Percentiles rank a stretch among this genome's conserved stretches.
Evolutionary conservation across 2,888 invertebrate species (phyloP).

Genomic region (Callinectes sapidus): DNA sequence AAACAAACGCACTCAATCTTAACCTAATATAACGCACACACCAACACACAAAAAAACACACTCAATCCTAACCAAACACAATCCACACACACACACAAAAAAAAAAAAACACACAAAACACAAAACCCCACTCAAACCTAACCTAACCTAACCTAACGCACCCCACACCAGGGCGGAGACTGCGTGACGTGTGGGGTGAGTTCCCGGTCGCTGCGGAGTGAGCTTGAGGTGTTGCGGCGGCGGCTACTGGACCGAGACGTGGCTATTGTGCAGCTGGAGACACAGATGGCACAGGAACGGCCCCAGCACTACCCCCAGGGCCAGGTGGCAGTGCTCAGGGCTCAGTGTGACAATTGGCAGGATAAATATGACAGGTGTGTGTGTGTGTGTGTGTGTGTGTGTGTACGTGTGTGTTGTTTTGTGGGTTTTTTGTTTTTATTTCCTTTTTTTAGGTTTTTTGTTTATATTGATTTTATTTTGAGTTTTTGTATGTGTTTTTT

Average conservation of each 20-base stretch:
- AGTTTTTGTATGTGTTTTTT: background rate
- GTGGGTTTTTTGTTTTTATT: background rate
- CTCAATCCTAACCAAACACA: too few species aligned
- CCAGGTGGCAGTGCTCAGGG: conserved; percentile 86
- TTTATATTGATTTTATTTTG: too few species aligned
- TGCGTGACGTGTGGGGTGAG: conserved; percentile 64
- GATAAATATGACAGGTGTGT: conserved; percentile 91
- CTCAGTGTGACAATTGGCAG: conserved; percentile 90
- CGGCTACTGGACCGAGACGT: conserved; percentile 87
- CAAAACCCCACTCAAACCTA: too few species aligned
- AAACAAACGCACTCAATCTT: too few species aligned
- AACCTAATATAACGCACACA: too few species aligned
- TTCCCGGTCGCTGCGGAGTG: conserved; percentile 82
- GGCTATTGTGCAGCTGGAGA: conserved; percentile 90
- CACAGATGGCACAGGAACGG: conserved; percentile 86
- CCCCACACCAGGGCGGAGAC: conserved; percentile 47
- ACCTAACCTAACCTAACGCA: conserved; percentile 5
- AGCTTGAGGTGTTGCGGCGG: conserved; percentile 90
- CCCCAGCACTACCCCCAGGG: conserved; percentile 80
- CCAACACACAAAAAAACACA: too few species aligned
- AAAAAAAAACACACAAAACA: too few species aligned
- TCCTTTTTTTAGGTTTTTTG: background rate
- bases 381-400: background rate
- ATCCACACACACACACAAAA: too few species aligned
- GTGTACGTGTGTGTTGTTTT: background rate